Evolutionary conservation across 1,140 invertebrate species (phyloP).

Genomic region (Drosophila pectinifera): DNA sequence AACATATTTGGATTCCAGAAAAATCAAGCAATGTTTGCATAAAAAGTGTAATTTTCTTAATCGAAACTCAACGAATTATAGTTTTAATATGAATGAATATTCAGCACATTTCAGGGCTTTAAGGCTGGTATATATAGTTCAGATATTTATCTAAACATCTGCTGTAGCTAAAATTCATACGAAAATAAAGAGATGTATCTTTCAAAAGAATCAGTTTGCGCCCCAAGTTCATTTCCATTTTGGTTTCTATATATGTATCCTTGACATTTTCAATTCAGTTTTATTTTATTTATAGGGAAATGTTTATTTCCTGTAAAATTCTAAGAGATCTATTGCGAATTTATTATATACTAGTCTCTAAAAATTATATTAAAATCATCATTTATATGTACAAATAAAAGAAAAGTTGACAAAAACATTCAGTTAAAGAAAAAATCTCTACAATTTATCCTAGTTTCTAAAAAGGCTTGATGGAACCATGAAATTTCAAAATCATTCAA

Average conservation of each 20-base stretch:
- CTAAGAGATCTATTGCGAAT: not conserved
- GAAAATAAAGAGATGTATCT: not conserved
- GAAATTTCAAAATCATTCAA: not conserved
- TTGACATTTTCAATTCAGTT: not conserved
- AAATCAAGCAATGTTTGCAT: no score
- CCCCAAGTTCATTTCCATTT: not conserved
- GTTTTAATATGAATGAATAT: no score
- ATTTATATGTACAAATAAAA: no score
- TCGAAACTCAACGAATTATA: no score
- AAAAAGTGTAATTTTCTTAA: no score
- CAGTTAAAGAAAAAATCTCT: no score
- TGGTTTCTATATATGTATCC: not conserved
- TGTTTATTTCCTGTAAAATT: no score
- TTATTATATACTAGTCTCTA: not conserved
- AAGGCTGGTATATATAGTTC: no score
- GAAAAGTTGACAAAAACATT: not conserved
- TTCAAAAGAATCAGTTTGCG: not conserved
- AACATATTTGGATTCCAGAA: not conserved
- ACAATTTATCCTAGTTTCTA: accelerated
- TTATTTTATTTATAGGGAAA: not conserved
- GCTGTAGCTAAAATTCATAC: not conserved
- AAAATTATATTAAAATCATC: no score
- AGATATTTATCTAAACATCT: not conserved
- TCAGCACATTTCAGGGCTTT: no score
- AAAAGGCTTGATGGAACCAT: no score